Conservation (phyloP, 1,140 invertebrate species). For the Zaprionus vittiger region DNA sequence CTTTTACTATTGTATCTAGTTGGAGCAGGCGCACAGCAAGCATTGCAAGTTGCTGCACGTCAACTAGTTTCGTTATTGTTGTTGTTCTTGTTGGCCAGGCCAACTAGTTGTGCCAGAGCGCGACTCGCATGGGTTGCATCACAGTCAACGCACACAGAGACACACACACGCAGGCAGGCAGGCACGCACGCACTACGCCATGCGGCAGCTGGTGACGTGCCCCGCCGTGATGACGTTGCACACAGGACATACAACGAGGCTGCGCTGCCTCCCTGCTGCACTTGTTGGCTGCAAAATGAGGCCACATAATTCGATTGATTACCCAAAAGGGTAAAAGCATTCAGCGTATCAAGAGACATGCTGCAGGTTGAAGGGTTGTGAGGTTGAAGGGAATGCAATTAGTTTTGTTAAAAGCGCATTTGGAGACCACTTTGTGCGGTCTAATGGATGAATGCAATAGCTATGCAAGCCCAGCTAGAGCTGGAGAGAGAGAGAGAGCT, state of each 20-base stretch:
- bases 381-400: constrained; percentile 56
- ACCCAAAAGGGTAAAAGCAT: constrained; percentile 24
- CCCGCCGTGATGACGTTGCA: constrained; percentile 21
- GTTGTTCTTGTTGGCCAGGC: constrained; percentile 41
- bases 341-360: neutral
- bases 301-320: constrained; percentile 63
- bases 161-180: no score
- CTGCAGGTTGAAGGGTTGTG: neutral
- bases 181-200: neutral
- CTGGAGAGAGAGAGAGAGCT: neutral
- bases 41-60: constrained; percentile 37
- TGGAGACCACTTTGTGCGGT: constrained; percentile 53
- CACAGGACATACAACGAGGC: neutral
- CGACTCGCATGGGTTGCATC: constrained; percentile 52
- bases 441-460: constrained; percentile 56
- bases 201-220: constrained; percentile 36
- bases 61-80: constrained; percentile 30
- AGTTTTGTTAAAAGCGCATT: constrained; percentile 46
- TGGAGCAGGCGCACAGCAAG: constrained; percentile 79
- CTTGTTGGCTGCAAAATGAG: constrained; percentile 24
- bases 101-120: constrained; percentile 44
- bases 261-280: neutral
- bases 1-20: constrained; percentile 84
- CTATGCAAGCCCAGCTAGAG: constrained; percentile 21
- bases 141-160: constrained; percentile 18